Evolutionary conservation across 1,140 invertebrate genomes (phyloP), one percentile per base, ranked within the genome.

Genomic region (Elysia chlorotica): DNA sequence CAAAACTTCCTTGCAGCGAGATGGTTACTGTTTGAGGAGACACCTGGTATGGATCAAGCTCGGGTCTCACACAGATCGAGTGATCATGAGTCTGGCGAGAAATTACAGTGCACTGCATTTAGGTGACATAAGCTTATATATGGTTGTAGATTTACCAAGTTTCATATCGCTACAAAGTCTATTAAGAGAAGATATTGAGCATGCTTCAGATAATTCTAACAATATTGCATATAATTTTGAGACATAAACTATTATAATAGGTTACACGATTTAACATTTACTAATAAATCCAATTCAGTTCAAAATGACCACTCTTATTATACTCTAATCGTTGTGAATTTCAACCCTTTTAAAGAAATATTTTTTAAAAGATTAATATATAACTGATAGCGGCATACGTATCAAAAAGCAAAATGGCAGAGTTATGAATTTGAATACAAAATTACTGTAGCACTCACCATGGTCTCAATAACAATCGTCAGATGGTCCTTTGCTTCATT

Each of bases 381-480:
- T 31, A 30, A n/a, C n/a, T n/a, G n/a, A n/a, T n/a, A n/a, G n/a
- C n/a, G n/a, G n/a, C n/a, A n/a, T n/a, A n/a, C n/a, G n/a, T n/a
- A n/a, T n/a, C n/a, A n/a, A n/a, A n/a, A n/a, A n/a, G n/a, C n/a
- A n/a, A n/a, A n/a, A n/a, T n/a, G n/a, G n/a, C 33, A 62, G 30
- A 30, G 19, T 30, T 21, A 23, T 28, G 2, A 62, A 30, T 30
- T 30, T 30, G 19, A 3, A n/a, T 37, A 35, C 19, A 38, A 14
- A 10, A 6, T 65, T 38, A 31, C 59, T 0, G 36, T n/a, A n/a
- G 23, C n/a, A 71, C 77, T 81, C 78, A 85, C 86, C 83, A 88
- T 85, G 0, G 85, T 88, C 78, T 88, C 87, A 68, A 88, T 77
- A 56, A 88, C 65, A 59, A 87, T 82, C 33, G 85, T 87, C 2